These are phyloP conservation scores for Protophormia terraenovae DNA, from an alignment of 2,888 invertebrate species.

Conservation along the genomic window DNA sequence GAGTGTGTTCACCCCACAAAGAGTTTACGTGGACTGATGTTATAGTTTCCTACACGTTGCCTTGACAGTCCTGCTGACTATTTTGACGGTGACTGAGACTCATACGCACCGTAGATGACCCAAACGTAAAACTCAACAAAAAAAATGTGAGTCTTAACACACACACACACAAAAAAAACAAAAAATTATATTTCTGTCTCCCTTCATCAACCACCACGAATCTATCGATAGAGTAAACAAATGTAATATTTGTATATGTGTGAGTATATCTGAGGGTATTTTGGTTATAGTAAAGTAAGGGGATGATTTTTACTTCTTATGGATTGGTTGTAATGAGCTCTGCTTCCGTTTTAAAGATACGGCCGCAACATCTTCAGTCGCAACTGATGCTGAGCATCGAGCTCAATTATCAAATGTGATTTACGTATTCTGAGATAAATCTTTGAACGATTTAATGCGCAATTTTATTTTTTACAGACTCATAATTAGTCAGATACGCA, in stretches of 20 bases:
- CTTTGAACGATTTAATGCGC: constrained; percentile 60
- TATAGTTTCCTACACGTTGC: constrained; percentile 73
- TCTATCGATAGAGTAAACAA: constrained; percentile 1
- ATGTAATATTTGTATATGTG: constrained; percentile 32
- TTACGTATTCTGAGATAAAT: constrained; percentile 29
- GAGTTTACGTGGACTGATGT: constrained; percentile 80
- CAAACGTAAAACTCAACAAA: constrained; percentile 50
- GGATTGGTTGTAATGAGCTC: constrained; percentile 58
- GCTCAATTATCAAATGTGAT: constrained; percentile 46
- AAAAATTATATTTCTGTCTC: constrained; percentile 43
- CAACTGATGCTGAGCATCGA: constrained; percentile 53
- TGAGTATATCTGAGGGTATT: not conserved
- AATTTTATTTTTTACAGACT: constrained; percentile 23
- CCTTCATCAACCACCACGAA: constrained; percentile 35
- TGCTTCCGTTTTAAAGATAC: constrained; percentile 37
- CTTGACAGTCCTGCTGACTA: constrained; percentile 73
- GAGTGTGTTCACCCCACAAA: constrained; percentile 80
- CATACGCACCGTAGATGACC: constrained; percentile 63
- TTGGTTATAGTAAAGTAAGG: constrained; percentile 31
- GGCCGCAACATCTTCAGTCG: constrained; percentile 34
- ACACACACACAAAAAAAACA: constrained; percentile 41
- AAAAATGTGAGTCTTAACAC: constrained; percentile 69
- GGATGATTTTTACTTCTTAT: constrained; percentile 65
- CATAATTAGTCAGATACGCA: constrained; percentile 61
- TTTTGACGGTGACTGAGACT: constrained; percentile 65